Conservation (phyloP, 2,113 vertebrate genomes). For the Sylvietta virens region DNA sequence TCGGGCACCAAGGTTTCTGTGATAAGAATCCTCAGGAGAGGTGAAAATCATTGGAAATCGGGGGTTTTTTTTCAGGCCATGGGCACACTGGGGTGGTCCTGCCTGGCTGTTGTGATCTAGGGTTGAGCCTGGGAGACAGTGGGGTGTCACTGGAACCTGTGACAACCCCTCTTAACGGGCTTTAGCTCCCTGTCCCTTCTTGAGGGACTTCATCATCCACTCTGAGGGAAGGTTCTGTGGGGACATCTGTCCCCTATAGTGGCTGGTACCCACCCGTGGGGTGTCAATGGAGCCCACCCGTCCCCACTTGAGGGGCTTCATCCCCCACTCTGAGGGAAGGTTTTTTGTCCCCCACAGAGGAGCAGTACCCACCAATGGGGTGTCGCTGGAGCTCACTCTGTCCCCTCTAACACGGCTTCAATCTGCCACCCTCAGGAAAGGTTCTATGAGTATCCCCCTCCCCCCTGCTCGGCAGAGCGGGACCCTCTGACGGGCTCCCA, state of each 20-base stretch:
- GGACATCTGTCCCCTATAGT: too few species aligned
- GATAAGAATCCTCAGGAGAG: rapidly evolving
- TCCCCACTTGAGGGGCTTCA: too few species aligned
- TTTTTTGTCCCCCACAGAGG: not conserved
- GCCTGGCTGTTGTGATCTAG: not conserved
- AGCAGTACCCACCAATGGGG: rapidly evolving
- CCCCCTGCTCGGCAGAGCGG: not conserved
- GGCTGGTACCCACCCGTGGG: rapidly evolving
- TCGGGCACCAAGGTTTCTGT: rapidly evolving
- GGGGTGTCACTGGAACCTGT: not conserved
- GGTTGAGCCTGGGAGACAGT: not conserved
- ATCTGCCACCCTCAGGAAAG: not conserved
- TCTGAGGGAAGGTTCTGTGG: not conserved
- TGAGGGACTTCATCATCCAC: rapidly evolving
- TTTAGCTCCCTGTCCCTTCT: not conserved
- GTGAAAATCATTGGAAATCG: rapidly evolving
- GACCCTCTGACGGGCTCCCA: rapidly evolving
- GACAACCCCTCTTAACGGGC: rapidly evolving
- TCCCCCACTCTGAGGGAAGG: not conserved
- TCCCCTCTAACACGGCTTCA: not conserved
- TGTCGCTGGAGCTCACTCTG: not conserved
- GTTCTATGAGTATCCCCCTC: rapidly evolving
- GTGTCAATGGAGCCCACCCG: not conserved
- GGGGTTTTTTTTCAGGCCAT: rapidly evolving
- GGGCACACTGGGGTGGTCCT: not conserved